Base-by-base conservation (phyloP, 2,113 vertebrate genomes). In the Sander lucioperca region DNA sequence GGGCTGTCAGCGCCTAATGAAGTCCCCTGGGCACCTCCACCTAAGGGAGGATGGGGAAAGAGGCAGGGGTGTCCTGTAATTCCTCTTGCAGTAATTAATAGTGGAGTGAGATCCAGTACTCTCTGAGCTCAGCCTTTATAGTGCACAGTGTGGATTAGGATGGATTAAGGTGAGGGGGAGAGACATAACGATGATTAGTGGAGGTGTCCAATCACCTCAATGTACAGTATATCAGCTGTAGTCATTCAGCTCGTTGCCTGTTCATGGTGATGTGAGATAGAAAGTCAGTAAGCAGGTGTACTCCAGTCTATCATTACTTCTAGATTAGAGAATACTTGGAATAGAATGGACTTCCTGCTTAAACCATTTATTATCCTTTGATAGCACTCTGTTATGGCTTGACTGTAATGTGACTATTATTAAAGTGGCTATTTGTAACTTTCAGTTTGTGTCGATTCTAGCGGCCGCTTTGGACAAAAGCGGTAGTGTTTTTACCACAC, bases 71-170 rank as follows among this genome's bases (percentile, higher is more conserved):
- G 74, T 78, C 48, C 27, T 80, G 61, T 81, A 76, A 83, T 87
- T 90, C 83, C 81, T 79, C 51, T 66, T 59, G 76, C 77, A 25
- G 56, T 84, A 84, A 84, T 88, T 84, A 86, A 86, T 39, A 69
- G 74, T 11, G 62, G 18, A 48, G 30, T 13, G 81, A 76, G 80
- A 76, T 25, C 16, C 43, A 58, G 65, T 64, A 8, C 23, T 73
- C 77, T 66, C 70, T 21, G 45, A 65, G 75, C 43, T 69, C 53
- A 43, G 47, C 61, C 85, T 79, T 74, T 81, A 75, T 76, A 85
- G 65, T 59, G 64, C 39, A 39, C 21, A 45, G 21, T 68, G 48
- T 54, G 77, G 88, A 88, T 82, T 82, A 84, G 61, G 57, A 39
- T 19, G 77, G 80, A 77, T 81, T 79, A 50, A 62, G 11, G 69